Percentiles rank a stretch among this genome's conserved stretches.
Evolutionary conservation across 23 tunicate species (phyloP).

Genomic region (Styela clava): DNA sequence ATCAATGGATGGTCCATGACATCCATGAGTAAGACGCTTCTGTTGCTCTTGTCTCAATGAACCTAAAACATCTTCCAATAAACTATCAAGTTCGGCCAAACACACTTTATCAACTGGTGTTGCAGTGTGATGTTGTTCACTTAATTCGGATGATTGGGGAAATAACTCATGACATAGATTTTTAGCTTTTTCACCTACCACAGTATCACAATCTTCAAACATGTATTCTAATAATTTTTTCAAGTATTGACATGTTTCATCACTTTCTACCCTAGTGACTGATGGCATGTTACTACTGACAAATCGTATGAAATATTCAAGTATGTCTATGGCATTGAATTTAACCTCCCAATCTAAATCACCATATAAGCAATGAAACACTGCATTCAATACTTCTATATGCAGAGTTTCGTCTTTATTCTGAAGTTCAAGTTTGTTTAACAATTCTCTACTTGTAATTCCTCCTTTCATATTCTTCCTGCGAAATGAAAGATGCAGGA

Average conservation of each 20-base stretch:
- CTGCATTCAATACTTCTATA: background rate
- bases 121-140: background rate
- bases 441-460: background rate
- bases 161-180: background rate
- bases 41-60: conserved; percentile 5
- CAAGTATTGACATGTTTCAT: background rate
- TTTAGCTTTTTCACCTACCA: conserved; percentile 14
- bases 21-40: background rate
- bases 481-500: too few relatives aligned
- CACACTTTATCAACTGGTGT: background rate
- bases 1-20: conserved; percentile 7
- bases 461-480: background rate
- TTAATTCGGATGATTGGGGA: background rate
- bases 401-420: too few relatives aligned
- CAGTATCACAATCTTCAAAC: conserved; percentile 14
- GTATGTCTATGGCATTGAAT: conserved; percentile 12
- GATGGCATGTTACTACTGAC: background rate
- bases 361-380: background rate
- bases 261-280: background rate
- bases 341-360: conserved; percentile 34
- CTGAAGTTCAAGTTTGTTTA: background rate
- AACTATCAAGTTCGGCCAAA: background rate
- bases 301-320: background rate
- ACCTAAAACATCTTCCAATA: conserved; percentile 6
- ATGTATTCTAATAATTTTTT: conserved; percentile 1